Base-by-base conservation (phyloP, 2,888 invertebrate species). In the Sepioteuthis lessoniana region DNA sequence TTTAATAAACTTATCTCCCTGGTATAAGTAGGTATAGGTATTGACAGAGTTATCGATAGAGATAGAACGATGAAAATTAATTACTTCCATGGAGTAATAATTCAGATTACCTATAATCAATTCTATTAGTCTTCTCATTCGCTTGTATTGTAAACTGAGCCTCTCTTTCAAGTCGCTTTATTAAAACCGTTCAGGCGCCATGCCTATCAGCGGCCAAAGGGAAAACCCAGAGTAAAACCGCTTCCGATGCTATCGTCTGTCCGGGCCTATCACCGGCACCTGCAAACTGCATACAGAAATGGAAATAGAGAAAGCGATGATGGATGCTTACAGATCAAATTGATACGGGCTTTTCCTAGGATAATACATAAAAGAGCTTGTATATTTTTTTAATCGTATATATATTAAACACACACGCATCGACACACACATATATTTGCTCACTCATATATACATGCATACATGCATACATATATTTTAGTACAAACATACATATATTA, bases 61-160 rank as follows among this genome's bases (percentile, higher is more conserved):
- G 35, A 76, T 76, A 76, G n/a, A 76, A n/a, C 76, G n/a, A 76
- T 76, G 76, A 35, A 76, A 76, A 76, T 76, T 76, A 76, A 76
- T 76, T 76, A 76, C 76, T n/a, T 76, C n/a, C 76, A 76, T n/a
- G 19, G 16, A 35, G 76, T 35, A 76, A 76, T 35, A 76, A 13
- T 76, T n/a, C 76, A n/a, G n/a, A 76, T 76, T 76, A 35, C n/a
- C n/a, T n/a, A 35, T 76, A 76, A 76, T 76, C 76, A 35, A 76
- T 76, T 76, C n/a, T 76, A 76, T 76, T 76, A 76, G 76, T n/a
- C 76, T 76, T 35, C n/a, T 76, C 76, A 76, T 76, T 31, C 25
- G 13, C 21, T 4, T 35, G n/a, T n/a, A 35, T 76, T 76, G n/a
- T n/a, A 35, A 76, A 76, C 76, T 76, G 76, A 76, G n/a, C 76